phyloP scores from a whole-genome alignment of 53 echinoderm and acorn worm genomes.

The Hippasteria phrygiana region DNA sequence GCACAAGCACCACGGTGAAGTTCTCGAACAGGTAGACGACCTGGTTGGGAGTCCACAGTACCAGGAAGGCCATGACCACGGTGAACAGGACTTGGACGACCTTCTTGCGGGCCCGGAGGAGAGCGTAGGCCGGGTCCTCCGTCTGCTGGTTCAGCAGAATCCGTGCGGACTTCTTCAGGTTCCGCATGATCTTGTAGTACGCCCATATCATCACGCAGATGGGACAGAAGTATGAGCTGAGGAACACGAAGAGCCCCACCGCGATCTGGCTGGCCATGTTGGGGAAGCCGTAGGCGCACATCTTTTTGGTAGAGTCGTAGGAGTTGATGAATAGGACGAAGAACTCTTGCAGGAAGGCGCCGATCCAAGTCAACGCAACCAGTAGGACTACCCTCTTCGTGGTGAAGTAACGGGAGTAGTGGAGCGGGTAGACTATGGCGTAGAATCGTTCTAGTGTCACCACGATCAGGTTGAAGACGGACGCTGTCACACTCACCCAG shows the following conservation, averaged over 20 bases:
- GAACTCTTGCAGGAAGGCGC: constrained; percentile 83
- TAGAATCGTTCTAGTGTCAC: constrained; percentile 93
- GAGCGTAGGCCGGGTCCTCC: constrained; percentile 71
- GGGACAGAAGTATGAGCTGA: constrained; percentile 89
- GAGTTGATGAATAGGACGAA: constrained; percentile 89
- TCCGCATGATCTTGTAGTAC: constrained; percentile 84
- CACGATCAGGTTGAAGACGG: constrained; percentile 89
- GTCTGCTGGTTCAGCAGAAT: constrained; percentile 60
- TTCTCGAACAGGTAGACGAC: constrained; percentile 90
- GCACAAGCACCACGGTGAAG: constrained; percentile 61
- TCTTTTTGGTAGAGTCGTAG: constrained; percentile 60
- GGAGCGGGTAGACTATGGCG: constrained; percentile 94
- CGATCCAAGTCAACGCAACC: constrained; percentile 76
- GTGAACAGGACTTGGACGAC: constrained; percentile 89
- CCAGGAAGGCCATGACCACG: constrained; percentile 88
- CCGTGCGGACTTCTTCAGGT: constrained; percentile 76
- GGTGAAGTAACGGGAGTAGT: constrained; percentile 84
- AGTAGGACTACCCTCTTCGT: constrained; percentile 71
- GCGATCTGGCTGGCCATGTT: constrained; percentile 58
- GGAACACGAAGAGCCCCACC: constrained; percentile 82
- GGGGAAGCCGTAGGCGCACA: constrained; percentile 78
- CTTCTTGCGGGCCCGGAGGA: constrained; percentile 86
- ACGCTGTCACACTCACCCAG: constrained; percentile 96
- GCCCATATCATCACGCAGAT: constrained; percentile 92
- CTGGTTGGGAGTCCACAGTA: constrained; percentile 94